phyloP scores from a whole-genome alignment of 2,888 invertebrate genomes.

The Lochmaea capreae region DNA sequence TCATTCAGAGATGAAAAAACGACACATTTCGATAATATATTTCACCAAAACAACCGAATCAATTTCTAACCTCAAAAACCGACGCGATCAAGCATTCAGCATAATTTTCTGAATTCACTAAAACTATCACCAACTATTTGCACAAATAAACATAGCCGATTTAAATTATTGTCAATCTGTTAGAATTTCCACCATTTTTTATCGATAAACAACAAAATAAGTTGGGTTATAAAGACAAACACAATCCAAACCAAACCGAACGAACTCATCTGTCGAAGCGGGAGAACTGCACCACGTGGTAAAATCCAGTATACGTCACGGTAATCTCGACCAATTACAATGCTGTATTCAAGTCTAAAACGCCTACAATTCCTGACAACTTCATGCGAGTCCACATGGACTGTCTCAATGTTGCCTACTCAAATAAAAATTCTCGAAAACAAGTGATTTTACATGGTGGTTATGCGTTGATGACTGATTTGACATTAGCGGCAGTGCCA shows the following conservation, averaged over 20 bases:
- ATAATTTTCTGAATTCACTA: slow-evolving; percentile 14
- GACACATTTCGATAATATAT: slow-evolving; percentile 17
- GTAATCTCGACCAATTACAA: slow-evolving; percentile 48
- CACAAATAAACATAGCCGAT: slow-evolving; percentile 12
- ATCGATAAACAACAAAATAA: slow-evolving; percentile 30
- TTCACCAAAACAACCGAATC: slow-evolving; percentile 42
- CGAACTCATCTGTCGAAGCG: slow-evolving; percentile 58
- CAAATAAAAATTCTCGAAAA: slow-evolving; percentile 46
- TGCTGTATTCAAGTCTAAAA: slow-evolving; percentile 42
- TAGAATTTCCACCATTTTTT: slow-evolving; percentile 13
- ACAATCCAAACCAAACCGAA: slow-evolving; percentile 47
- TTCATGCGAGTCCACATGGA: slow-evolving; percentile 62
- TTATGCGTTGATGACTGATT: slow-evolving; percentile 28
- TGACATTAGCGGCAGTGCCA: slow-evolving; percentile 26
- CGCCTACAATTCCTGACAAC: slow-evolving; percentile 52
- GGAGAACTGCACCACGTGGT: slow-evolving; percentile 61
- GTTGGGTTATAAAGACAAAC: slow-evolving; percentile 45
- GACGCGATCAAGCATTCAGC: slow-evolving; percentile 12
- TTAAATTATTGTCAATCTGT: background rate
- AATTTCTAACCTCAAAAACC: slow-evolving; percentile 42
- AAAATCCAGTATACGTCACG: slow-evolving; percentile 59
- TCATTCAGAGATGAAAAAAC: slow-evolving; percentile 14
- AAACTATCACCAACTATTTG: slow-evolving; percentile 1
- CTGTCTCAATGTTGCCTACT: slow-evolving; percentile 49
- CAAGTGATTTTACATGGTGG: slow-evolving; percentile 43